These are phyloP conservation scores for Agrochola lychnidis DNA, from an alignment of 2,888 invertebrate genomes.

Conservation along the genomic window DNA sequence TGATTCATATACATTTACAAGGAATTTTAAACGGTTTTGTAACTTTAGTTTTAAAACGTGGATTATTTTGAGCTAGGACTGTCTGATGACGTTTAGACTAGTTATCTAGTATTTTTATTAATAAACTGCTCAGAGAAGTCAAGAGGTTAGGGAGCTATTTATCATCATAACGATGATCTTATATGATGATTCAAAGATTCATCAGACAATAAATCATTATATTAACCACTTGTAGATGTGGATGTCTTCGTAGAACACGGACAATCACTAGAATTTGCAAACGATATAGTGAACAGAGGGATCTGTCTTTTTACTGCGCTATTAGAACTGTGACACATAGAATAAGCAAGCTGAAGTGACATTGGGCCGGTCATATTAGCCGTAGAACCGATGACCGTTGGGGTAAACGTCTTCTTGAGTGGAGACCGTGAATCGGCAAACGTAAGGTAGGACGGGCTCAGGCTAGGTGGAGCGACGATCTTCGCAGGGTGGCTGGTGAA, in stretches of 20 bases:
- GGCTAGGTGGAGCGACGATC: too few species aligned
- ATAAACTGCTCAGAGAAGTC: neutral
- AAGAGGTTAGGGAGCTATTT: neutral
- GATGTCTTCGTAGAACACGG: neutral
- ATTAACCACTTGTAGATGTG: neutral
- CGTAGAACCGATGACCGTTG: too few species aligned
- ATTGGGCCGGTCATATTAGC: too few species aligned
- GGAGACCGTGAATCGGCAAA: too few species aligned
- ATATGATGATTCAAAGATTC: neutral
- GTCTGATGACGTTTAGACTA: neutral
- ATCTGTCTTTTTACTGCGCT: neutral
- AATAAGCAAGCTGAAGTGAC: too few species aligned
- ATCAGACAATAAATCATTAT: neutral
- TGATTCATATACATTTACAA: slow-evolving; percentile 46
- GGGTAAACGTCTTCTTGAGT: too few species aligned
- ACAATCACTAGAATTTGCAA: neutral
- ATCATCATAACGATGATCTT: neutral
- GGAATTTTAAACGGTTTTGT: slow-evolving; percentile 44
- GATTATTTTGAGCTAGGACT: slow-evolving; percentile 36
- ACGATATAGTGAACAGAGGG: neutral
- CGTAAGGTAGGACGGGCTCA: too few species aligned
- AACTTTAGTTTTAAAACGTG: slow-evolving; percentile 37
- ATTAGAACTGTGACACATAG: neutral
- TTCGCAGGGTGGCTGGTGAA: too few species aligned
- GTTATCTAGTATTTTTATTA: neutral